Conservation (phyloP, 2,113 vertebrate genomes). For the Probosciger aterrimus region DNA sequence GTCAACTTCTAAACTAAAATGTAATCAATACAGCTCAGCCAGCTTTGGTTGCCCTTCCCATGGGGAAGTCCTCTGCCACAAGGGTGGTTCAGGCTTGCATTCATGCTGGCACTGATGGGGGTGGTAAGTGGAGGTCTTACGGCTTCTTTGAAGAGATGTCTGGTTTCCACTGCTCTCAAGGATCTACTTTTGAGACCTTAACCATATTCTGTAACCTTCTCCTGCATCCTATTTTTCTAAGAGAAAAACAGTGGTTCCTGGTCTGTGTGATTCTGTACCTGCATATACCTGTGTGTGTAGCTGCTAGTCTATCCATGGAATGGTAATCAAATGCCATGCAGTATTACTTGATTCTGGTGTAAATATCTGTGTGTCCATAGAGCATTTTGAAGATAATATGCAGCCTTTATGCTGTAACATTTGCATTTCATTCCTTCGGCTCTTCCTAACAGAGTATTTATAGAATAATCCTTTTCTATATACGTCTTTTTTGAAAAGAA, state of each 20-base stretch:
- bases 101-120: not conserved
- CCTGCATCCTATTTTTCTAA: not conserved
- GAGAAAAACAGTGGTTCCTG: not conserved
- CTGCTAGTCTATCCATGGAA: not conserved
- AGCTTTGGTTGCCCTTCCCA: not conserved
- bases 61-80: not conserved
- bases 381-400: not conserved
- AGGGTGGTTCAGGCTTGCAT: not conserved
- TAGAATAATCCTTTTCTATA: not conserved
- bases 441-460: not conserved
- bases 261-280: not conserved
- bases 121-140: not conserved
- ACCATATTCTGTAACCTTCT: not conserved
- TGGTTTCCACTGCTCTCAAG: not conserved
- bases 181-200: not conserved
- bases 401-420: not conserved
- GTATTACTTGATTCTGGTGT: not conserved
- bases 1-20: not conserved
- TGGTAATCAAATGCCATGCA: not conserved
- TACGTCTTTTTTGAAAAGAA: not conserved
- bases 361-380: not conserved
- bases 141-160: not conserved
- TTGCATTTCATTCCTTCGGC: not conserved
- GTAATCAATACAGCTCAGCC: not conserved
- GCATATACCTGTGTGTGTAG: accelerated